Evolutionary conservation across 2,797 vertebrate genomes (phyloP).

Genomic region (Acanthurus tractus): DNA sequence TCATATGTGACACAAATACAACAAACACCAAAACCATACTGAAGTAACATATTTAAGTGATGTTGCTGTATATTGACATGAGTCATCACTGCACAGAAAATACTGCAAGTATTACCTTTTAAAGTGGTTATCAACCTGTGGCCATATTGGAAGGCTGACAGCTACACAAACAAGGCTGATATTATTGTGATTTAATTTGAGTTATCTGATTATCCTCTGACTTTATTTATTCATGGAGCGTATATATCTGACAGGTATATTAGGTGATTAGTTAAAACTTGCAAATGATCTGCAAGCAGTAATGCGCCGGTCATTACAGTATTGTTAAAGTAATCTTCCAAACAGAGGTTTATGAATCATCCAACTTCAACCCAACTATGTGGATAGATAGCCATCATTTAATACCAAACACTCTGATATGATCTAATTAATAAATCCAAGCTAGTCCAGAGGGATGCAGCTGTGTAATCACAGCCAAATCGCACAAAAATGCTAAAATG

Average conservation of each 20-base stretch:
- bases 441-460: background rate
- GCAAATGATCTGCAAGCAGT: background rate
- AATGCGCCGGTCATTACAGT: conserved; percentile 10
- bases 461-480: background rate
- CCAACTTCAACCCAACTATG: conserved; percentile 9
- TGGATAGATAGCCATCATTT: conserved; percentile 16
- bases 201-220: background rate
- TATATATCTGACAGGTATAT: background rate
- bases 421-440: conserved; percentile 12
- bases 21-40: too few relatives aligned
- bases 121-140: background rate
- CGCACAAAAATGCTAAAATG: background rate
- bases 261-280: background rate
- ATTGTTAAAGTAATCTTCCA: conserved; percentile 19
- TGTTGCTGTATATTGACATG: background rate
- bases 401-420: background rate
- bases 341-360: conserved; percentile 42
- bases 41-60: background rate
- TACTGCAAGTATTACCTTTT: background rate
- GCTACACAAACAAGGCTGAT: conserved; percentile 18
- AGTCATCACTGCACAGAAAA: background rate
- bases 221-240: background rate
- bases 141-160: conserved; percentile 6
- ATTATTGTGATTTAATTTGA: conserved; percentile 1
- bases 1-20: background rate